Conservation (phyloP, 2,113 vertebrate genomes). For the Takifugu flavidus region DNA sequence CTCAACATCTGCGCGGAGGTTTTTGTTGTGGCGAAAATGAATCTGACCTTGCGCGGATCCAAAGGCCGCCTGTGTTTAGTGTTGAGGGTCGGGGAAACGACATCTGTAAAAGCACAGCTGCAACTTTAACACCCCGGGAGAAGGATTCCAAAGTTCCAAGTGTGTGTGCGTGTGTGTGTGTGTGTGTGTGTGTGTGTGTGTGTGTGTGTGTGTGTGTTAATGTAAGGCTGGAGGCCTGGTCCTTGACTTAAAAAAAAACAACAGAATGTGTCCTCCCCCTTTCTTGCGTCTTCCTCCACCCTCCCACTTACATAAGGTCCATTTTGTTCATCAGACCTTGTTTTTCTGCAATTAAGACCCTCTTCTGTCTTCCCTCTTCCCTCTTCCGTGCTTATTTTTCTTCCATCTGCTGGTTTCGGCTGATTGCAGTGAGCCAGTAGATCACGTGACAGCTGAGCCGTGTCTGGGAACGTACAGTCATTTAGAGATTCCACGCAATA, state of each 20-base stretch:
- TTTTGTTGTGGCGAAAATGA: slow-evolving; percentile 2
- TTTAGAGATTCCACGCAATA: slow-evolving; percentile 17
- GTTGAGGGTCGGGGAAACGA: slow-evolving; percentile 47
- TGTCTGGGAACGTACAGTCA: not conserved
- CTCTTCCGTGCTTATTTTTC: slow-evolving; percentile 10
- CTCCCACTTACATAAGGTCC: slow-evolving; percentile 50
- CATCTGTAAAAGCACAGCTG: slow-evolving; percentile 74
- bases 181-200: slow-evolving; percentile 7
- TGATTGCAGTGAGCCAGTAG: not conserved
- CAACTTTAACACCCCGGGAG: slow-evolving; percentile 46
- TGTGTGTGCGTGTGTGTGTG: slow-evolving; percentile 16
- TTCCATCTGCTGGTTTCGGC: slow-evolving; percentile 17
- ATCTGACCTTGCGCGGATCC: not conserved
- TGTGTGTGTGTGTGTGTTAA: slow-evolving; percentile 20
- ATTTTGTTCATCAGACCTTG: slow-evolving; percentile 18
- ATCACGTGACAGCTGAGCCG: not conserved
- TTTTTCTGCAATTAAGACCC: slow-evolving; percentile 18
- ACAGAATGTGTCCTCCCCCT: slow-evolving; percentile 45
- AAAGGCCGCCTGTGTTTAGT: slow-evolving; percentile 24
- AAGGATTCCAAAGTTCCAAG: slow-evolving; percentile 37
- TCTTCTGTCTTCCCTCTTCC: slow-evolving; percentile 11
- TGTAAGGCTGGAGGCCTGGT: slow-evolving; percentile 33
- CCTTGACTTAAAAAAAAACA: slow-evolving; percentile 33
- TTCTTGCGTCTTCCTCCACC: slow-evolving; percentile 33
- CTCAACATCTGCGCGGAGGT: no score